These are phyloP conservation scores for Eristalinus sepulchralis DNA, from an alignment of 2,888 invertebrate species.

Conservation along the genomic window DNA sequence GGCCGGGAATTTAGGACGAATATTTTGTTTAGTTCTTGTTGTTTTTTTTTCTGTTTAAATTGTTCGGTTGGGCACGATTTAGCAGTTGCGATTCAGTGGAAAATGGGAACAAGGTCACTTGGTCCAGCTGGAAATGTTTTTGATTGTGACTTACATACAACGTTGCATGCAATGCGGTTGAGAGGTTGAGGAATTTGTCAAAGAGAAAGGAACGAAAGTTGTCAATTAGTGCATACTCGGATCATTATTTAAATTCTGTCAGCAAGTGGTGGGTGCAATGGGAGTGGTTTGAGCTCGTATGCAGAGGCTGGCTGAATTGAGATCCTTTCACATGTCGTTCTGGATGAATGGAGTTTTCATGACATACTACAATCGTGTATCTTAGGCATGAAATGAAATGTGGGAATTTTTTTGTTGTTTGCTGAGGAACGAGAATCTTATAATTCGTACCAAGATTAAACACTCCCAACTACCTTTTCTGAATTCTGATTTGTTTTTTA, in stretches of 20 bases:
- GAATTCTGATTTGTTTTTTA: too few species aligned
- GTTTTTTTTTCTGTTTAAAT: neutral
- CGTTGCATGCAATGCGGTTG: neutral
- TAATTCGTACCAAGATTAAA: too few species aligned
- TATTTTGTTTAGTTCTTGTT: neutral
- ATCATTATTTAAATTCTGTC: neutral
- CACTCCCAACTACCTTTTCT: too few species aligned
- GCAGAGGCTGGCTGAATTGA: neutral
- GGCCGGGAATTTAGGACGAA: neutral
- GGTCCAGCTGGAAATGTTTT: neutral
- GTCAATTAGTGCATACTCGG: neutral
- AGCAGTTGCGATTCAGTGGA: neutral
- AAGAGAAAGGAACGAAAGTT: neutral
- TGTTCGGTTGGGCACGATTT: neutral
- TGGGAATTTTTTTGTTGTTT: too few species aligned
- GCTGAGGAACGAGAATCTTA: too few species aligned
- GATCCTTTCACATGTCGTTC: neutral
- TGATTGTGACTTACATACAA: neutral
- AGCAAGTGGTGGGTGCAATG: neutral
- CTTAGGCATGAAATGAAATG: neutral
- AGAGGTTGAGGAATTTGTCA: neutral
- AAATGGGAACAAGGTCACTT: neutral
- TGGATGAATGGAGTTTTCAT: neutral
- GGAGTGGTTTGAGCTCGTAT: neutral
- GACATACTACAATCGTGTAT: neutral